A percentile compares a stretch with the other conserved stretches of the same genome.
These are phyloP conservation scores for Tipula lateralis DNA, from an alignment of 2,888 invertebrate genomes.

Conservation along the genomic window DNA sequence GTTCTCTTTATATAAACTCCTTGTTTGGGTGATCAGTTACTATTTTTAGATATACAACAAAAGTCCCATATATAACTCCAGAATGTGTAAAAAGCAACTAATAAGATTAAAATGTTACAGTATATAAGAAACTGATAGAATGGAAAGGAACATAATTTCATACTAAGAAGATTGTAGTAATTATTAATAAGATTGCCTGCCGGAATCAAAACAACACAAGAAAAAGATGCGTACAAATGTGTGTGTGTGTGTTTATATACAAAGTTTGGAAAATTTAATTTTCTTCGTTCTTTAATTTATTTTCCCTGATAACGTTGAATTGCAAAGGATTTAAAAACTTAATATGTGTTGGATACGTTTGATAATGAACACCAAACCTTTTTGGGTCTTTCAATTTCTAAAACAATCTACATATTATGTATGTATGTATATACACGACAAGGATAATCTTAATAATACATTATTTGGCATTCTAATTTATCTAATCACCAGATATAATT, in stretches of 20 bases:
- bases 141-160: background rate
- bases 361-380: background rate
- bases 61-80: background rate
- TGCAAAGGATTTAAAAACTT: background rate
- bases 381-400: background rate
- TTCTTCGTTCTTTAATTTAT: background rate
- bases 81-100: background rate
- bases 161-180: slow-evolving; percentile 1
- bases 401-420: background rate
- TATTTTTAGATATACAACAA: background rate
- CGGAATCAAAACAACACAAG: background rate
- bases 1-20: background rate
- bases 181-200: background rate
- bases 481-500: background rate
- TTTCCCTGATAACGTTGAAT: background rate
- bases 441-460: background rate
- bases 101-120: background rate
- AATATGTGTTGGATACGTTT: background rate
- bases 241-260: background rate
- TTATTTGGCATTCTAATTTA: background rate
- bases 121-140: background rate
- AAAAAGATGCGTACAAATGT: background rate
- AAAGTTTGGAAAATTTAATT: background rate
- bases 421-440: background rate
- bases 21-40: background rate